These are phyloP conservation scores for Chlorops oryzae DNA, from an alignment of 1,140 invertebrate species.

Conservation along the genomic window DNA sequence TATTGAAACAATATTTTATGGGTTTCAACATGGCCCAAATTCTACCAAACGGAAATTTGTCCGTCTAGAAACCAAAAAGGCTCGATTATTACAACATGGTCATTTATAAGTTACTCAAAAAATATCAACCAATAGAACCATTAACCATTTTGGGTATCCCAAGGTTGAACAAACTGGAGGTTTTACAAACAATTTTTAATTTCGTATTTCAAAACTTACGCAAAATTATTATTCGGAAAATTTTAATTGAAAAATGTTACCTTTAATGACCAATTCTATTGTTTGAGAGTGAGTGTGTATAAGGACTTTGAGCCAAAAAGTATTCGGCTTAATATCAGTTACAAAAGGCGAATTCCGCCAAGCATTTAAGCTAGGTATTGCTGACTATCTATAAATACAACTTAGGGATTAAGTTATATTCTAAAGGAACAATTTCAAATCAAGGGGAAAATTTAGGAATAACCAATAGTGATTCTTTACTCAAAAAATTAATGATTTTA, in stretches of 20 bases:
- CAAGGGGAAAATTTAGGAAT: slow-evolving; percentile 49
- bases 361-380: slow-evolving; percentile 45
- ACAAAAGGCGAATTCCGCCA: slow-evolving; percentile 45
- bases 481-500: slow-evolving; percentile 31
- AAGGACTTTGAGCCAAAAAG: too few species aligned
- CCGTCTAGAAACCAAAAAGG: slow-evolving; percentile 52
- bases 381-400: slow-evolving; percentile 50
- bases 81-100: slow-evolving; percentile 58
- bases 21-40: too few species aligned
- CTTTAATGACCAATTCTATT: slow-evolving; percentile 47
- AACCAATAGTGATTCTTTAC: slow-evolving; percentile 49
- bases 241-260: slow-evolving; percentile 49
- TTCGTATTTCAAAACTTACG: slow-evolving; percentile 53
- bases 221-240: slow-evolving; percentile 48
- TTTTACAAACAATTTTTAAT: slow-evolving; percentile 51
- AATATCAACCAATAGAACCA: slow-evolving; percentile 51
- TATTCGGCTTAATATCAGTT: too few species aligned
- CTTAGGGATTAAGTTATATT: slow-evolving; percentile 53
- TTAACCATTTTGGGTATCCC: slow-evolving; percentile 57
- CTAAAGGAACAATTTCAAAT: slow-evolving; percentile 45
- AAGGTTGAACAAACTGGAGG: slow-evolving; percentile 54
- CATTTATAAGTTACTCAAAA: slow-evolving; percentile 54
- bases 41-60: slow-evolving; percentile 52
- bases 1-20: too few species aligned
- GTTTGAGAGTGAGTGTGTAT: too few species aligned